Base-by-base conservation (phyloP, 2,888 invertebrate genomes). In the Leptopilina drosophilae region DNA sequence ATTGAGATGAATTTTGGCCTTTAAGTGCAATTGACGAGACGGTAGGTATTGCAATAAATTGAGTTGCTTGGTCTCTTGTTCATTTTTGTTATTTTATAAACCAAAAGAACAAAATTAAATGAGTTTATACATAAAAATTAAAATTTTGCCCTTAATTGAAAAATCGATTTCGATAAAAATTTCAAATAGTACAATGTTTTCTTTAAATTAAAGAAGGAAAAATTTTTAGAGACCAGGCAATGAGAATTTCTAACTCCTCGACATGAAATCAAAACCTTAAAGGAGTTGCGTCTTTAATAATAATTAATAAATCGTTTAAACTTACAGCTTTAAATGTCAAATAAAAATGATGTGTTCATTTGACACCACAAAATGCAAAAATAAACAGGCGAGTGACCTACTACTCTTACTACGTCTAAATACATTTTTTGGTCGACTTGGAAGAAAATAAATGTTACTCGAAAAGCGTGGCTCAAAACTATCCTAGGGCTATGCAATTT, bases 251-350 rank as follows among this genome's bases (percentile, higher is more conserved):
- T 87, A 87, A 85, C 86, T 86, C 87, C 86, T 88, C 85, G 86
- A 87, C 87, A 85, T 87, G 80, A 83, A 87, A 86, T 87, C 87
- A 87, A 88, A 33, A 87, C 86, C 87, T 87, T 85, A 85, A 88
- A 87, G 87, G 87, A 87, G 87, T 85, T 86, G 87, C 87, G 88
- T 85, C 85, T 83, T 83, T 83, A 78, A 82, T 87, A 87, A 89
- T 91, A 87, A 91, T 89, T 91, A 91, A 91, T 91, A 87, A 88
- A 90, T 91, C 88, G 88, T 91, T 91, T 91, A 86, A 91, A 91
- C 89, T 91, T 91, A 89, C 91, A 91, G 91, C 91, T 91, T 89
- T 84, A 87, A 89, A 88, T 88, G 90, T 90, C 87, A 89, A 89
- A 90, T 87, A 88, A 85, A 89, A 87, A 87, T 86, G 90, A 90